Percentiles rank a stretch among this genome's conserved stretches.
phyloP scores from a whole-genome alignment of 2,888 invertebrate genomes.

The Copidosoma aretas region DNA sequence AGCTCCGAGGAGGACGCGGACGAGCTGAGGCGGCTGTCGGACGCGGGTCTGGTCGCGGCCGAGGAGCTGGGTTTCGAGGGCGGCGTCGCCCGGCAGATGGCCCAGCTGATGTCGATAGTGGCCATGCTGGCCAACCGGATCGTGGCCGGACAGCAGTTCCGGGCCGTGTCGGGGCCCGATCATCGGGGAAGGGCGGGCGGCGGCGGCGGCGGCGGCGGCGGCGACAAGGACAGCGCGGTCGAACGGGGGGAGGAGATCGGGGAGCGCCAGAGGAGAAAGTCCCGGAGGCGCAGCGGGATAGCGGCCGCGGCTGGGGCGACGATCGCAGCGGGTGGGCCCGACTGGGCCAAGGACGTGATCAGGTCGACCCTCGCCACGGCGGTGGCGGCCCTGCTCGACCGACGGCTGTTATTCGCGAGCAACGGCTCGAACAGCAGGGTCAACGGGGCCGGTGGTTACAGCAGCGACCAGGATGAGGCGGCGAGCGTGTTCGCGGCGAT shows the following conservation, averaged over 20 bases:
- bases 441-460: no score
- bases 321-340: conserved; percentile 22
- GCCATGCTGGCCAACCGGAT: conserved; percentile 58
- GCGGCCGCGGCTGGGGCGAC: conserved; percentile 15
- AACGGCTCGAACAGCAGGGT: conserved; percentile 31
- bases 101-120: conserved; percentile 61
- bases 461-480: background rate
- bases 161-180: no score
- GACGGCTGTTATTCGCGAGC: conserved; percentile 22
- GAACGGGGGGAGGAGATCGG: background rate
- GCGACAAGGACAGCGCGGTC: no score
- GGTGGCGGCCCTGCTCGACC: conserved; percentile 48
- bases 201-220: no score
- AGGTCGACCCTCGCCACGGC: conserved; percentile 55
- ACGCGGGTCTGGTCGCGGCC: conserved; percentile 68
- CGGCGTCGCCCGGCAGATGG: conserved; percentile 61
- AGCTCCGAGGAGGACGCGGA: conserved; percentile 52
- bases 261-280: no score
- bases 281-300: no score
- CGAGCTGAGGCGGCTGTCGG: conserved; percentile 72
- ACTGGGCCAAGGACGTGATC: conserved; percentile 50
- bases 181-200: no score
- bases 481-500: conserved; percentile 53
- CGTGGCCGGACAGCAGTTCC: conserved; percentile 46
- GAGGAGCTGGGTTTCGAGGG: conserved; percentile 60